Evolutionary conservation across 1,140 invertebrate genomes (phyloP), one percentile per base, ranked within the genome.

Genomic region (Archivesica marissinica): DNA sequence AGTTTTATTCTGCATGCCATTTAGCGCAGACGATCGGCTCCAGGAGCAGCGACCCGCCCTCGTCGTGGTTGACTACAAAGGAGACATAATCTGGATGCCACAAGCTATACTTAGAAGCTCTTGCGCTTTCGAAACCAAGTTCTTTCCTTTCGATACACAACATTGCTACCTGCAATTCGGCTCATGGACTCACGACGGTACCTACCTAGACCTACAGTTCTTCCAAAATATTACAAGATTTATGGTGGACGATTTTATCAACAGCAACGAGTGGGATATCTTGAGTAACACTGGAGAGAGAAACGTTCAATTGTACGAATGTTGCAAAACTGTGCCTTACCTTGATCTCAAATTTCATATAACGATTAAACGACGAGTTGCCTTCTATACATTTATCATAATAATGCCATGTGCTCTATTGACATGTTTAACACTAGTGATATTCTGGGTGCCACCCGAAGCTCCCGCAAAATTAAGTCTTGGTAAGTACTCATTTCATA

Each of bases 41-140:
- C 90, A 92, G 52, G 94, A 94, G 82, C 91, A 93, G 33, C 72
- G 94, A 25, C 91, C 92, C n/a, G 93, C 93, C 6, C 86, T 94
- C 83, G 91, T 92, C 23, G 90, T 91, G 0, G 81, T 95, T 7
- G 88, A 92, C 90, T 96, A 97, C 93, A 99, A 98, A 94, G 99
- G 99, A 20, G 97, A 97, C 94, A 98, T 99, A 39, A 95, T 97
- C 47, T 99, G 98, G 98, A 98, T 99, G 92, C 98, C 98, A 41
- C 98, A 98, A 64, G 99, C 99, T 7, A 99, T 99, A 92, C 99
- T 99, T 93, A 99, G 99, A 94, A 99, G 98, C 17, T 99, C 98
- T 11, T 99, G 99, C 87, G 90, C 88, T 70, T 94, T 94, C 80
- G 98, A 99, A 93, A 94, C 93, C 72, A 91, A 89, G 54, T 90